phyloP scores from a whole-genome alignment of 2,888 invertebrate genomes.

The Ferrisia virgata region DNA sequence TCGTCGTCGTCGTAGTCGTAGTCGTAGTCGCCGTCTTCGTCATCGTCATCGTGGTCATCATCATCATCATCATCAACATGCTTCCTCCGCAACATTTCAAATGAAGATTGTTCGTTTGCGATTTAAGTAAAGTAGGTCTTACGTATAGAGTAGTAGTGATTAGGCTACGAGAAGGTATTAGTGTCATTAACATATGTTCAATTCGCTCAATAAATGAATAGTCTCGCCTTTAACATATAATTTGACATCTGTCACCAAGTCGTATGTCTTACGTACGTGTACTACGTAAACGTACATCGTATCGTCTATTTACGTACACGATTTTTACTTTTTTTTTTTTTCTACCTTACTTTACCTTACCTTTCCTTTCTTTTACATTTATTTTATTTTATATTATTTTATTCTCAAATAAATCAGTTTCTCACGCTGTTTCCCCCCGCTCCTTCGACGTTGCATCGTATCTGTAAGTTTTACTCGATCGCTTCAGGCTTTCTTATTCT shows the following conservation, averaged over 20 bases:
- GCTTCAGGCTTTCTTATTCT: background rate
- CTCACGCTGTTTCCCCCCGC: conserved; percentile 15
- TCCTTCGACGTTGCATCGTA: background rate
- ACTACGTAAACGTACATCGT: background rate
- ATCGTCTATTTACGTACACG: conserved; percentile 1
- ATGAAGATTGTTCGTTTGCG: conserved; percentile 35
- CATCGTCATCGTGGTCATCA: no score
- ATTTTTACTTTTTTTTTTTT: no score
- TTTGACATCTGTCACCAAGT: conserved; percentile 19
- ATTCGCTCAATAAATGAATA: conserved; percentile 42
- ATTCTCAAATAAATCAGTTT: conserved; percentile 33
- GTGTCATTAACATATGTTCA: conserved; percentile 46
- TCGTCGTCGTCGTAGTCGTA: no score
- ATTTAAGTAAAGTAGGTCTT: conserved; percentile 44
- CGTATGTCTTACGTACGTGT: background rate
- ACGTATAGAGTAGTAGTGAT: background rate
- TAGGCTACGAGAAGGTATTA: background rate
- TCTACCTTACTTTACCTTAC: no score
- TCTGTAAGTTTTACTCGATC: background rate
- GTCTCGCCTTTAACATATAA: conserved; percentile 40
- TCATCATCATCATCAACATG: background rate
- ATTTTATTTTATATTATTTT: no score
- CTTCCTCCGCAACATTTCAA: background rate
- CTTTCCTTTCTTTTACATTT: no score
- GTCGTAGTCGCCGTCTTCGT: no score